phyloP scores from a whole-genome alignment of 1,140 invertebrate genomes.

The Diplogasteroides magnus region DNA sequence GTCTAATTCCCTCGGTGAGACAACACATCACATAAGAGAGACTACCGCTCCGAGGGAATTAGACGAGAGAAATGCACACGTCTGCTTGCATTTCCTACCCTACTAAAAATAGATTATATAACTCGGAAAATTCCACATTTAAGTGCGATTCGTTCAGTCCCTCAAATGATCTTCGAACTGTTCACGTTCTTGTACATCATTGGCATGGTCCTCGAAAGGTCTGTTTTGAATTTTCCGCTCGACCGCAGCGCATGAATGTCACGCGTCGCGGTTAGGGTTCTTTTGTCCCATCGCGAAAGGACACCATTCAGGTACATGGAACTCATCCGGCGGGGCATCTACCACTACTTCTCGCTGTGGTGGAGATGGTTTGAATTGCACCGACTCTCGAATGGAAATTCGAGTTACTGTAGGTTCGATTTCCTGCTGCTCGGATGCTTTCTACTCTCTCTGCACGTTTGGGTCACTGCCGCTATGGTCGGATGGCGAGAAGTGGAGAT shows the following conservation, averaged over 20 bases:
- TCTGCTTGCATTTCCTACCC: too few relatives aligned
- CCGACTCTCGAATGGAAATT: not conserved
- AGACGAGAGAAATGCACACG: too few relatives aligned
- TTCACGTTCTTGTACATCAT: slow-evolving; percentile 31
- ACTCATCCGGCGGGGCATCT: slow-evolving; percentile 21
- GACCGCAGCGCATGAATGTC: too few relatives aligned
- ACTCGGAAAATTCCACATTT: too few relatives aligned
- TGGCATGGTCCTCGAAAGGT: slow-evolving; percentile 25
- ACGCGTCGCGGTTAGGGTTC: too few relatives aligned
- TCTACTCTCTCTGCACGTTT: slow-evolving; percentile 13
- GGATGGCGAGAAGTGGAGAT: not conserved
- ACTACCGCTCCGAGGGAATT: too few relatives aligned
- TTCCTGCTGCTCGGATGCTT: slow-evolving; percentile 26
- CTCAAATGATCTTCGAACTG: slow-evolving; percentile 1
- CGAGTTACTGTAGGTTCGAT: slow-evolving; percentile 11
- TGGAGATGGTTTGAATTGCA: slow-evolving; percentile 37
- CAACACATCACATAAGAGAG: too few relatives aligned
- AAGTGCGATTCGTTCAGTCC: not conserved
- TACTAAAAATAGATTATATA: too few relatives aligned
- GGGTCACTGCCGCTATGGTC: not conserved
- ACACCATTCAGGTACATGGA: slow-evolving; percentile 1
- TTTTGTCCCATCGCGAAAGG: too few relatives aligned
- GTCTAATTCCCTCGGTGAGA: too few relatives aligned
- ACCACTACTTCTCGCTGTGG: slow-evolving; percentile 33
- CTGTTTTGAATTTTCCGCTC: too few relatives aligned